phyloP scores from a whole-genome alignment of 2,888 invertebrate species.

The Anagyrus pseudococci region DNA sequence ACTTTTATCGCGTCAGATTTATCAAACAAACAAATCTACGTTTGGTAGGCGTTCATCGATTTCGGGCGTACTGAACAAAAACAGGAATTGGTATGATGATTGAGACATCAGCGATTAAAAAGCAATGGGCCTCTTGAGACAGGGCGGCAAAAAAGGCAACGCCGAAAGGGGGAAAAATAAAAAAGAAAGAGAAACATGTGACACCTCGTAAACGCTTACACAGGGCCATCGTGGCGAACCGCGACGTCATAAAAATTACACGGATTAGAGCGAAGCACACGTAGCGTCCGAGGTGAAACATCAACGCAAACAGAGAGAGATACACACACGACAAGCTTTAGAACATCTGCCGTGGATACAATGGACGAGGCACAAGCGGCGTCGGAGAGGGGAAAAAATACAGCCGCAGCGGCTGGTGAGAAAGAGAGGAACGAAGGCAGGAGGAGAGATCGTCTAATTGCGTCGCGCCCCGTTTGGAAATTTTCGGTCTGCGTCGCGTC shows the following conservation, averaged over 20 bases:
- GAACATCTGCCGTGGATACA: conserved; percentile 33
- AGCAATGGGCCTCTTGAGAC: too few species aligned
- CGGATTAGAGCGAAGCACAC: too few species aligned
- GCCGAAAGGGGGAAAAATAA: too few species aligned
- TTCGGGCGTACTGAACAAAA: too few species aligned
- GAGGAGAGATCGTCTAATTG: conserved; percentile 20
- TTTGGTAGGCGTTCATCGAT: too few species aligned
- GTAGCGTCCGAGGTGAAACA: conserved; percentile 27
- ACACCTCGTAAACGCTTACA: conserved; percentile 24
- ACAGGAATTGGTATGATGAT: too few species aligned
- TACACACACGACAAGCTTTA: background rate
- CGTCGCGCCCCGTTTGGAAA: conserved; percentile 25
- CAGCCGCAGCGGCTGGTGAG: background rate
- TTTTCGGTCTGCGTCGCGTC: conserved; percentile 12
- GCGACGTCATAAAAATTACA: conserved; percentile 31
- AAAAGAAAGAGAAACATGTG: too few species aligned
- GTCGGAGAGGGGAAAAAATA: conserved; percentile 3
- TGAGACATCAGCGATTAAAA: conserved; percentile 9
- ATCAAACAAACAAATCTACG: too few species aligned
- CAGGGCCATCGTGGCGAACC: too few species aligned
- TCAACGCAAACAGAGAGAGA: conserved; percentile 25
- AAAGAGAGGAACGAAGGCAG: background rate
- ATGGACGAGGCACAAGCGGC: conserved; percentile 29
- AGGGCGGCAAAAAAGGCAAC: background rate
- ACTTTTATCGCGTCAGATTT: too few species aligned